Conservation (phyloP, 2,888 invertebrate genomes). For the Embidobia sp. region DNA sequence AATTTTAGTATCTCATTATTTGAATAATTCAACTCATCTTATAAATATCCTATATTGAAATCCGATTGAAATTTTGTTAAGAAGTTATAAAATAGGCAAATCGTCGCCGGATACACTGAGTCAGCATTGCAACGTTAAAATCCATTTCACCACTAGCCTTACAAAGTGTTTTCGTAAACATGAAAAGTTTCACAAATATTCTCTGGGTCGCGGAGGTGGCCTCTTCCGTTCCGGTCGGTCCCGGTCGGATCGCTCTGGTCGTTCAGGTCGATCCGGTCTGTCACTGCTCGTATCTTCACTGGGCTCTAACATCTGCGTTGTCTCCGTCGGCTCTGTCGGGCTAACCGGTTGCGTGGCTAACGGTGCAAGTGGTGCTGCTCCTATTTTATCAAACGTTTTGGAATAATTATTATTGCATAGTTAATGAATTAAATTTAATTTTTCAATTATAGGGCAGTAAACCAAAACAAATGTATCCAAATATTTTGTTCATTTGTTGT, state of each 20-base stretch:
- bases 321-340: slow-evolving; percentile 84
- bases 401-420: too few relatives aligned
- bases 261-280: slow-evolving; percentile 69
- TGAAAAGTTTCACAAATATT: slow-evolving; percentile 79
- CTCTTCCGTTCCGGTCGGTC: slow-evolving; percentile 76
- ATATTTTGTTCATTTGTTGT: too few relatives aligned
- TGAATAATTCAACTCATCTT: too few relatives aligned
- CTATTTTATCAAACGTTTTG: too few relatives aligned
- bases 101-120: slow-evolving; percentile 21
- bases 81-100: too few relatives aligned
- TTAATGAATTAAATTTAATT: too few relatives aligned
- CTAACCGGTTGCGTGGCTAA: slow-evolving; percentile 83
- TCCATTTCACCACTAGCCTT: slow-evolving; percentile 68
- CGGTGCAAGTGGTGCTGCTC: slow-evolving; percentile 82
- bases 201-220: slow-evolving; percentile 79
- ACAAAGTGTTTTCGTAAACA: slow-evolving; percentile 58
- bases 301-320: slow-evolving; percentile 82
- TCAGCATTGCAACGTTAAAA: slow-evolving; percentile 35
- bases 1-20: too few relatives aligned
- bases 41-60: too few relatives aligned
- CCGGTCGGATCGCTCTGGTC: slow-evolving; percentile 69
- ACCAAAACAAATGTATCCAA: too few relatives aligned
- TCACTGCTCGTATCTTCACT: slow-evolving; percentile 70
- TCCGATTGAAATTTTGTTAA: too few relatives aligned
- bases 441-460: too few relatives aligned